phyloP scores from a whole-genome alignment of 1,140 invertebrate species.

The Dinoponera quadriceps region DNA sequence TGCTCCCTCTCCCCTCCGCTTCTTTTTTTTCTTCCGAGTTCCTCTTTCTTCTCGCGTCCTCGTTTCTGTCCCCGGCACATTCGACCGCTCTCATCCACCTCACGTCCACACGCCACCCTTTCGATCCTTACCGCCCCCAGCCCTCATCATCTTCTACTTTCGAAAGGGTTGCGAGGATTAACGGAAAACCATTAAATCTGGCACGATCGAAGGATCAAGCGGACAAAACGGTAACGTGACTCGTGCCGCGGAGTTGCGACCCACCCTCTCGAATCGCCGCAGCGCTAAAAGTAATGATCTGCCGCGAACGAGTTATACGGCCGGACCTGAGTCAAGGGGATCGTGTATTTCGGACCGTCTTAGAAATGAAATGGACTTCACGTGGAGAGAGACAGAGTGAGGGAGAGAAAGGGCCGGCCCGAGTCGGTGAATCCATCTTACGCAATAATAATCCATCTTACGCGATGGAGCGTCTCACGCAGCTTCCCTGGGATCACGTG shows the following conservation, averaged over 20 bases:
- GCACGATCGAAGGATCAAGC: slow-evolving; percentile 63
- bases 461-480: background rate
- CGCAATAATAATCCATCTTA: background rate
- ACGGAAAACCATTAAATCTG: slow-evolving; percentile 73
- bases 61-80: slow-evolving; percentile 46
- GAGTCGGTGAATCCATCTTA: background rate
- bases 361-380: background rate
- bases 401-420: background rate
- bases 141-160: slow-evolving; percentile 64
- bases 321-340: background rate
- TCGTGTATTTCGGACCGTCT: slow-evolving; percentile 8
- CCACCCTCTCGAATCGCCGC: slow-evolving; percentile 21
- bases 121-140: slow-evolving; percentile 2
- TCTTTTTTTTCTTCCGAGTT: slow-evolving; percentile 30
- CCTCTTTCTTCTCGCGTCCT: slow-evolving; percentile 49
- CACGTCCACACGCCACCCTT: slow-evolving; percentile 9
- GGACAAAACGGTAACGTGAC: slow-evolving; percentile 64
- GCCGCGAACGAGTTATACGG: slow-evolving; percentile 14
- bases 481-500: background rate
- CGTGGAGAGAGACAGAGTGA: background rate
- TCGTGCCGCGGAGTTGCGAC: slow-evolving; percentile 47
- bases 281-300: slow-evolving; percentile 48
- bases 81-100: slow-evolving; percentile 28
- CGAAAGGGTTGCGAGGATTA: slow-evolving; percentile 70
- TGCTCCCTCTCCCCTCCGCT: slow-evolving; percentile 32